Base-by-base conservation (phyloP, 2,113 vertebrate genomes). In the Varanus komodoensis region DNA sequence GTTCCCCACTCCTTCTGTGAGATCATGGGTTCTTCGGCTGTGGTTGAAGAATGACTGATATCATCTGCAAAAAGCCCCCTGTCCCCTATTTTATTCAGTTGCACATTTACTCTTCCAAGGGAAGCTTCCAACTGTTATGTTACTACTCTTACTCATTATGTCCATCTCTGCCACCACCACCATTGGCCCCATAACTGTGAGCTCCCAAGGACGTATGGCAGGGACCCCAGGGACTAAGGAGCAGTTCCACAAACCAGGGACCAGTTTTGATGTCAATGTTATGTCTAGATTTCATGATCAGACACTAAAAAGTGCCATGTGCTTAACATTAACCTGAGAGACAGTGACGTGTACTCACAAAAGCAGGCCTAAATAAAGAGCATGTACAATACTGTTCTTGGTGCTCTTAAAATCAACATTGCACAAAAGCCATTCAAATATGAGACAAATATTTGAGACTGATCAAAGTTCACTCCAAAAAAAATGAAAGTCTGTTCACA, bases 381-480 rank as follows among this genome's bases (percentile, higher is more conserved):
- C n/a, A 21, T 15, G 67, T 32, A 64, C 44, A 83, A 2, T 67
- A 71, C 82, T n/a, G 50, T 75, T 94, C 91, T 89, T 50, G 87
- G 44, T 38, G 69, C 77, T 94, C 61, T 74, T 6, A 74, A 84
- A 77, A 15, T n/a, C 67, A 64, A 85, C 67, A 27, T 29, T 64
- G 67, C 54, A 89, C 52, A 91, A 73, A 64, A 34, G 0, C 21
- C 83, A 96, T 95, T 96, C 92, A 95, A 95, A 95, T 92, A 48
- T 93, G 61, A 93, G 92, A 93, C 89, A 96, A 95, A 96, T 92
- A 93, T 67, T 91, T 87, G 90, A 85, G 23, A 52, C 0, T 88
- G 86, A 86, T 87, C 88, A 89, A 93, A 93, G 74, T 3, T 3
- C 21, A 74, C 14, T 19, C 8, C 1, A 64, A 64, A 92, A 75